Conservation (phyloP, 2,113 vertebrate species). For the Oxyura jamaicensis region DNA sequence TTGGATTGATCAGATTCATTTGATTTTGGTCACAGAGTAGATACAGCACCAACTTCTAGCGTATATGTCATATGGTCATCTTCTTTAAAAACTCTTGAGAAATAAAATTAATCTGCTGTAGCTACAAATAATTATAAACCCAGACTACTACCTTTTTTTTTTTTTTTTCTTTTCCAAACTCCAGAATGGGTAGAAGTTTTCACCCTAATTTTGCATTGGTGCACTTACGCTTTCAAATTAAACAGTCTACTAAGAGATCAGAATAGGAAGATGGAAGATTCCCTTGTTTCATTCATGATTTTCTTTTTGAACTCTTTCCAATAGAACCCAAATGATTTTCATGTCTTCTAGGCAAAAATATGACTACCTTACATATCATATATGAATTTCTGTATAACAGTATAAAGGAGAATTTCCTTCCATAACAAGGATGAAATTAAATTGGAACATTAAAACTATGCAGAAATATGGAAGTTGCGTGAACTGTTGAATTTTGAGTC, state of each 20-base stretch:
- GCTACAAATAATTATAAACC: neutral
- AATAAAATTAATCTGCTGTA: neutral
- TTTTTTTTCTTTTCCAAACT: neutral
- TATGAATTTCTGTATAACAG: neutral
- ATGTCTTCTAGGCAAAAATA: neutral
- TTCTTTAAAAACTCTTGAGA: neutral
- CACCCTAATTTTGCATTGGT: neutral
- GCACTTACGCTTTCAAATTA: neutral
- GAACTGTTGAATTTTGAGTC: neutral
- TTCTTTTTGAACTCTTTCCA: neutral
- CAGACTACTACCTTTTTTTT: neutral
- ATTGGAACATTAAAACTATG: neutral
- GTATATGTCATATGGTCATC: neutral
- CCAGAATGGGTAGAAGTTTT: neutral
- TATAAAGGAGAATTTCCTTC: neutral
- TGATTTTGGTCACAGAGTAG: neutral
- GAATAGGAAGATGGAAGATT: neutral
- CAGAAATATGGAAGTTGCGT: neutral
- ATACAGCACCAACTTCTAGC: neutral
- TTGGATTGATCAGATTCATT: neutral
- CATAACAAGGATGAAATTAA: neutral
- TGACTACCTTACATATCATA: neutral
- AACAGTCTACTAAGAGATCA: neutral
- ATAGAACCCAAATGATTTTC: neutral
- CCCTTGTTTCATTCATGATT: neutral